phyloP scores from a whole-genome alignment of 1,140 invertebrate genomes.

The Procambarus clarkii region DNA sequence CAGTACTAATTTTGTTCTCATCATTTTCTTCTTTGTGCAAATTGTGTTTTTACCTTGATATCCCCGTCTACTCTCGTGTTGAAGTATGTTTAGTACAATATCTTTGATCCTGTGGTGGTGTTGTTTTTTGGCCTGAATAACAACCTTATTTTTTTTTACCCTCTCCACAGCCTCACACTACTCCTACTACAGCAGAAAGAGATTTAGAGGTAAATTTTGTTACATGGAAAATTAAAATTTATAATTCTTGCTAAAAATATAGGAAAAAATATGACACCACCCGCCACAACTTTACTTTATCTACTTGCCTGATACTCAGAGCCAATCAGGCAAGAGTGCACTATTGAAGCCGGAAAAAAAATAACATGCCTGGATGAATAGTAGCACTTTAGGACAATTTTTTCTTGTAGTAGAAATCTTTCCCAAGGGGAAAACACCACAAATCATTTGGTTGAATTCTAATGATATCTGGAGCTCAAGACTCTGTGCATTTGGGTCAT shows the following conservation, averaged over 20 bases:
- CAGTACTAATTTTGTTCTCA: background rate
- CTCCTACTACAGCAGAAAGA: slow-evolving; percentile 64
- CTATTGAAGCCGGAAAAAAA: slow-evolving; percentile 28
- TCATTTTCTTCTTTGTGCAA: slow-evolving; percentile 9
- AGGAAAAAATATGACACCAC: slow-evolving; percentile 1
- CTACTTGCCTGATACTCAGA: slow-evolving; percentile 34
- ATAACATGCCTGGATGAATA: slow-evolving; percentile 40
- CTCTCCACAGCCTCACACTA: slow-evolving; percentile 68
- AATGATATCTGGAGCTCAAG: background rate
- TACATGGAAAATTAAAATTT: slow-evolving; percentile 33
- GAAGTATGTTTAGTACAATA: slow-evolving; percentile 36
- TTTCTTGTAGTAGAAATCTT: slow-evolving; percentile 1
- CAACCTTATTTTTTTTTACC: slow-evolving; percentile 62
- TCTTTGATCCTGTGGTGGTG: slow-evolving; percentile 61
- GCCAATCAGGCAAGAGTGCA: slow-evolving; percentile 24
- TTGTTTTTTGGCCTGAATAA: slow-evolving; percentile 39
- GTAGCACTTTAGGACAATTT: slow-evolving; percentile 27
- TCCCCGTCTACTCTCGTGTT: slow-evolving; percentile 15
- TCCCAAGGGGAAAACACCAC: slow-evolving; percentile 21
- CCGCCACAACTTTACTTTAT: slow-evolving; percentile 22
- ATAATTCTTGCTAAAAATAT: slow-evolving; percentile 36
- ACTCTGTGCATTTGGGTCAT: background rate
- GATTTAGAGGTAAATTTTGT: slow-evolving; percentile 68
- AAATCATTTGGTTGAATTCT: slow-evolving; percentile 39
- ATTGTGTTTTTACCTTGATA: background rate